Base-by-base conservation (phyloP, 2,797 vertebrate genomes). In the Borostomias antarcticus region DNA sequence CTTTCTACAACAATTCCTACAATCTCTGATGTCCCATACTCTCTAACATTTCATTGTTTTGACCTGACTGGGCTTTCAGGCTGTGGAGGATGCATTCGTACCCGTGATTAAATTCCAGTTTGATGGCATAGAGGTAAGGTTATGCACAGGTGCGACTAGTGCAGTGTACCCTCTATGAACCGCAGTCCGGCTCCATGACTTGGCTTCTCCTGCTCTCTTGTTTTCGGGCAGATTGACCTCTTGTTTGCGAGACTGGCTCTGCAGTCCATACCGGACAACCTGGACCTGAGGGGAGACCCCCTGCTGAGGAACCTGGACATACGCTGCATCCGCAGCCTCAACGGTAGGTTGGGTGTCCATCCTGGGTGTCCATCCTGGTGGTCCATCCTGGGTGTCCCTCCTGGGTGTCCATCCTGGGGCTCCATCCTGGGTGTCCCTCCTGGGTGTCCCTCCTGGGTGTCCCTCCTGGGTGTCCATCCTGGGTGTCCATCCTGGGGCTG, bases 101-200 rank as follows among this genome's bases (percentile, higher is more conserved):
- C 98, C 98, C 0, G 97, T 99, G 86, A 93, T 99, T 77, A 99
- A 99, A 84, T 98, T 99, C 89, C 96, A 96, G 83, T 98, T 97
- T 92, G 94, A 96, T 76, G 94, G 94, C 68, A 97, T 98, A 81
- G 98, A 99, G 94, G 98, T 98, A 91, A 93, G 82, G 47, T 23
- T 25, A 9, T 4, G 30, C n/a, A n/a, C n/a, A 19, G 21, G 21
- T 23, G 25, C 35, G 15, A 6, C 17, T 58, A 5, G 21, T 7
- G 33, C n/a, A 15, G 4, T 58, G 11, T 37, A 17, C 23, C 40
- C 48, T 11, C 19, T 23, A 29, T 56, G 26, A 29, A 17, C 30
- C 29, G 9, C 30, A 8, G 25, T n/a, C 5, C 15, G 30, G 11
- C 5, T 30, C 7, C n/a, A 30, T n/a, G 26, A 29, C 26, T 17